Evolutionary conservation across 2,888 invertebrate genomes (phyloP), one percentile per base, ranked within the genome.

Genomic region (Nomada flava): DNA sequence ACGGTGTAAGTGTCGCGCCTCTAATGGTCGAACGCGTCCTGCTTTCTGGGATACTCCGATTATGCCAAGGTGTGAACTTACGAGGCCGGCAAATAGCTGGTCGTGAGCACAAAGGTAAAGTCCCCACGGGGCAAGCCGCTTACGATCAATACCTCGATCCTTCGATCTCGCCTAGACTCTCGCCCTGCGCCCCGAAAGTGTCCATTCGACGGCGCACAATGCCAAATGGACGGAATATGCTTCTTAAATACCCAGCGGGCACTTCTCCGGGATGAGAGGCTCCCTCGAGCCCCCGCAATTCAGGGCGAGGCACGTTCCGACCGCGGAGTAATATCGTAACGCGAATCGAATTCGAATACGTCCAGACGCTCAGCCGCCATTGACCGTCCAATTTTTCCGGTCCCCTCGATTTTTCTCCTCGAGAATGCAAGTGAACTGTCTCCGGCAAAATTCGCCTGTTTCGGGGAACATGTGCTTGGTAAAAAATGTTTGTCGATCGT

Each of bases 131-230:
- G 77, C 90, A 91, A 92, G 91, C 91, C 88, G 92, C 92, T 93
- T 93, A 92, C 92, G 92, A 92, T 93, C 92, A 91, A 92, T 92
- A 89, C 88, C 88, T 84, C 81, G 89, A 89, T 89, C 89, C 84
- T 89, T 84, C 88, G 89, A 88, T 88, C 88, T 86, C 71, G 65
- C 52, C 73, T 52, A 60, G 68, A 60, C 83, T 80, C 79, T 65
- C 64, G 20, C 68, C 63, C 36, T 18, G 4, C 65, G 68, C 55
- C 67, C 70, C 64, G 72, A 81, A 76, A 88, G 72, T 71, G 83
- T 83, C 86, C 79, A 78, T 81, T 76, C 86, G 79, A 60, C 69
- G 76, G 77, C 72, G 83, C 79, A 90, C 87, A 86, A 90, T 90
- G 83, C 84, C 81, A 83, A 88, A 88, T 84, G 85, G 79, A 65